A percentile compares a stretch with the other conserved stretches of the same genome.
Evolutionary conservation across 2,797 vertebrate species (phyloP).

Genomic region (Gouania willdenowi): DNA sequence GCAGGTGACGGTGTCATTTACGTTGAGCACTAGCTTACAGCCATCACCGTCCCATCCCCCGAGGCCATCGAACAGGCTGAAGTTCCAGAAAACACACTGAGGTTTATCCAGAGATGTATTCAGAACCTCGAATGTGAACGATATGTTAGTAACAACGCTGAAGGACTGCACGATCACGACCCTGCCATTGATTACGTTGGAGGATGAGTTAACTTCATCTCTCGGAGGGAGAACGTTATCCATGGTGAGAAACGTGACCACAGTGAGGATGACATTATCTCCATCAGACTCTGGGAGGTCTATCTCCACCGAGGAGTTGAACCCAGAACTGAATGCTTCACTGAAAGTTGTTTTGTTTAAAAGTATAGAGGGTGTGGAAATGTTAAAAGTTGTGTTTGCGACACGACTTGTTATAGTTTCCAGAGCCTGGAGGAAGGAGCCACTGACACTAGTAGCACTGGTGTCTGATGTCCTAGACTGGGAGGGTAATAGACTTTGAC

Average conservation of each 20-base stretch:
- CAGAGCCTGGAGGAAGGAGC: conserved; percentile 66
- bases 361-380: conserved; percentile 38
- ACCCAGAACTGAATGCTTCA: conserved; percentile 27
- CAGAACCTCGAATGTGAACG: conserved; percentile 72
- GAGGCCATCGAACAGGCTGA: conserved; percentile 39
- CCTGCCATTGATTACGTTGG: conserved; percentile 55
- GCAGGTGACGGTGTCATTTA: conserved; percentile 58
- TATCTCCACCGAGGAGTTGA: conserved; percentile 65
- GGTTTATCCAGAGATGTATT: conserved; percentile 38
- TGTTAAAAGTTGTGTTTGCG: conserved; percentile 15
- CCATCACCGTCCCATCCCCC: conserved; percentile 80
- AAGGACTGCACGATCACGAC: conserved; percentile 74
- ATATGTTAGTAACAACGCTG: conserved; percentile 56
- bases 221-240: conserved; percentile 55
- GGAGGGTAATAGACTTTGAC: no score
- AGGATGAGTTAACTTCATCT: conserved; percentile 29
- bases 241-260: conserved; percentile 75
- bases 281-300: conserved; percentile 40
- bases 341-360: conserved; percentile 56
- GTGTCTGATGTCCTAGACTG: no score
- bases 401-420: conserved; percentile 61
- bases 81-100: conserved; percentile 90
- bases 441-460: conserved; percentile 20
- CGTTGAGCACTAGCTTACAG: conserved; percentile 34
- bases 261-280: conserved; percentile 46